Evolutionary conservation across 2,888 invertebrate species (phyloP), one percentile per base, ranked within the genome.

Genomic region (Prosopocoilus inquinatus): DNA sequence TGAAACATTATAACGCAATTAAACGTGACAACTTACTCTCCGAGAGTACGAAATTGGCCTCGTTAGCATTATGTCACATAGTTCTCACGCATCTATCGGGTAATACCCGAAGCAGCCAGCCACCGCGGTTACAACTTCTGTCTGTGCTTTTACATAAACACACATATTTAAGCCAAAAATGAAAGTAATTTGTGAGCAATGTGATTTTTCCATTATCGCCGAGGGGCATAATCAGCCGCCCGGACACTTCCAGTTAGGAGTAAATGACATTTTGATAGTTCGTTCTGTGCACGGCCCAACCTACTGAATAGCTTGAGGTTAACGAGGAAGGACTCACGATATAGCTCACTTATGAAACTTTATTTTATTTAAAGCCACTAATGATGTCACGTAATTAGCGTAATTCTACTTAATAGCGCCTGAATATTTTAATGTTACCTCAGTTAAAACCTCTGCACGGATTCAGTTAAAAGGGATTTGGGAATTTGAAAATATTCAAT

Each of bases 251-350:
- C 46, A 60, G 60, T 63, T 60, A 61, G 36, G 47, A 56, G 59
- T 60, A 64, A 65, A 65, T 64, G 65, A 64, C 64, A 64, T 65
- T 65, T 65, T 65, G 65, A 65, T 65, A 57, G 65, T 60, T 57
- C 54, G 56, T 55, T 28, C 20, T 55, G 50, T 50, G 57, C 49
- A 50, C 49, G 20, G 47, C 35, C 55, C 51, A 32, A 35, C 52
- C 56, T 57, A 50, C 47, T 41, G 43, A 43, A 59, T 49, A 28
- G 57, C n/a, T 12, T 39, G 36, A 47, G 50, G 53, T 61, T 64
- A 64, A 62, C 62, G 59, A 64, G 64, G 53, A 51, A 53, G 58
- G 49, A 46, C 55, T 52, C 63, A 63, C 63, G 63, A 57, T 46
- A 63, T 63, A 58, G 55, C 56, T 58, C 63, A 58, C 63, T 63